Evolutionary conservation across 2,113 vertebrate species (phyloP).

Genomic region (Glareola pratincola): DNA sequence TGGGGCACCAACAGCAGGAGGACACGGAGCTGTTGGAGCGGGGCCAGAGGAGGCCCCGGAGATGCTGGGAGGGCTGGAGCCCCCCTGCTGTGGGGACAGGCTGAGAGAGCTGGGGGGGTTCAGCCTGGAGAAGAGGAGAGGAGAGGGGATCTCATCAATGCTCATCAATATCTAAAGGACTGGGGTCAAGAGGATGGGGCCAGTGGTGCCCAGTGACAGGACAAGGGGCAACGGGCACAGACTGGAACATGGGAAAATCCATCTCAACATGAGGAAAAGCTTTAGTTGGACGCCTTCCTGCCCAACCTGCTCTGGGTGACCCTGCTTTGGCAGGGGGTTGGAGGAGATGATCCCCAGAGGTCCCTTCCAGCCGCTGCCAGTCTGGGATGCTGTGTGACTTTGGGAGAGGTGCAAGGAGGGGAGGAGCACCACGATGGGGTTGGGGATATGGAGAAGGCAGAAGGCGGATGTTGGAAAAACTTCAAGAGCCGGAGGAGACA

Average conservation of each 20-base stretch:
- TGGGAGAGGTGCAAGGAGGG: not conserved
- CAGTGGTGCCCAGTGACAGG: not conserved
- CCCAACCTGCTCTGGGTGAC: not conserved
- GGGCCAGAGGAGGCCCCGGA: not conserved
- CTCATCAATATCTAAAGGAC: not conserved
- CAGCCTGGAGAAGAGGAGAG: not conserved
- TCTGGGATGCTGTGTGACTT: not conserved
- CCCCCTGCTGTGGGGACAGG: not conserved
- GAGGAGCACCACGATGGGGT: not conserved
- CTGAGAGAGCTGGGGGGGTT: not conserved
- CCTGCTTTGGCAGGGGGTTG: not conserved
- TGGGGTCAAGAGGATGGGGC: not conserved
- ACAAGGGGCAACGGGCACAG: not conserved
- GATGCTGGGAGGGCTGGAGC: not conserved
- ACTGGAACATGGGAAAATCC: not conserved
- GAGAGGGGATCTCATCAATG: not conserved
- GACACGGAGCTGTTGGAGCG: not conserved
- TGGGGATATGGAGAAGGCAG: not conserved
- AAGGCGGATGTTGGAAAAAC: not conserved
- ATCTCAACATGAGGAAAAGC: not conserved
- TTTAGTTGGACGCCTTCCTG: not conserved
- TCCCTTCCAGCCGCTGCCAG: not conserved
- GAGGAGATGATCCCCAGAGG: not conserved
- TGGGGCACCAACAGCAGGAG: not conserved
- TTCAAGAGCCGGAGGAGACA: not conserved